Conservation (phyloP, 2,888 invertebrate species). For the Lasioglossum zephyrum region DNA sequence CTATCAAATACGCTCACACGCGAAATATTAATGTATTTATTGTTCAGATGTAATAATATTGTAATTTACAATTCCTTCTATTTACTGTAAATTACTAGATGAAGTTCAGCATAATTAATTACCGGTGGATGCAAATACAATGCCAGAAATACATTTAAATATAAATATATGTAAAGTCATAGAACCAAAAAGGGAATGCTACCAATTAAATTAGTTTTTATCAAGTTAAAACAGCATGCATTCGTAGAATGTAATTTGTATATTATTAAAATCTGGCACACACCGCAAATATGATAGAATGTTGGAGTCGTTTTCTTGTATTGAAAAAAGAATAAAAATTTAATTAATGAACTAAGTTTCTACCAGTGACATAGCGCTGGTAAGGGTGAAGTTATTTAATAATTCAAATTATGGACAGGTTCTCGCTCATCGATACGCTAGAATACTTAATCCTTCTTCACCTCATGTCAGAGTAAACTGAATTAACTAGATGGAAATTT, state of each 20-base stretch:
- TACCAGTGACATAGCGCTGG: conserved; percentile 29
- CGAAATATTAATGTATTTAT: not conserved
- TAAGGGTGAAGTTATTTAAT: conserved; percentile 45
- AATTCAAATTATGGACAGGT: conserved; percentile 26
- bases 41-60: not conserved
- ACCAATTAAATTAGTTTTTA: not conserved
- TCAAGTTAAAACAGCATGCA: not conserved
- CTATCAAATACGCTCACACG: not conserved
- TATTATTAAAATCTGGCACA: not conserved
- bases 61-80: not conserved
- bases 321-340: conserved; percentile 11
- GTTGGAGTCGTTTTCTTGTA: not conserved
- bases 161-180: not conserved
- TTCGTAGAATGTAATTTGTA: not conserved
- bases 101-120: conserved; percentile 12
- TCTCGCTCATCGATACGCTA: conserved; percentile 39
- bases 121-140: not conserved
- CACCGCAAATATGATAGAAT: not conserved
- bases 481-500: conserved; percentile 7
- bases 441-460: conserved; percentile 24
- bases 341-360: conserved; percentile 46
- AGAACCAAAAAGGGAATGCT: conserved; percentile 13
- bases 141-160: not conserved
- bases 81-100: not conserved
- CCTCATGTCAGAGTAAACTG: not conserved